These are phyloP conservation scores for Drosophila antonietae DNA, from an alignment of 2,888 invertebrate genomes.

Conservation along the genomic window DNA sequence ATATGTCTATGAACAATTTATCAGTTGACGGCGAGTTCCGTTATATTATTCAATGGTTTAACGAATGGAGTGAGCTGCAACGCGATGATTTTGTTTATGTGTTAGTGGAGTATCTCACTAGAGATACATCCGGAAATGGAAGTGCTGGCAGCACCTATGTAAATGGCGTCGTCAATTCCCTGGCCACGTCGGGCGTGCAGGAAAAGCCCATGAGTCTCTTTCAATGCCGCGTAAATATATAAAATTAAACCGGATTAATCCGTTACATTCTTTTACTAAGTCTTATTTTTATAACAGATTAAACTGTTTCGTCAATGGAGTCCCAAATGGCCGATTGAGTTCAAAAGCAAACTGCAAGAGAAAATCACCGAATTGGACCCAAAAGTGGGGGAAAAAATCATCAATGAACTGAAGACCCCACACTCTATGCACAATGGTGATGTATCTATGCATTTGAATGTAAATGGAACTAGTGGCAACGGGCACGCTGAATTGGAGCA, in stretches of 20 bases:
- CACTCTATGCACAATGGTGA: conserved; percentile 67
- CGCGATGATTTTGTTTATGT: conserved; percentile 93
- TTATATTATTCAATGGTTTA: conserved; percentile 94
- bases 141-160: conserved; percentile 86
- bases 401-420: conserved; percentile 84
- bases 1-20: conserved; percentile 86
- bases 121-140: conserved; percentile 80
- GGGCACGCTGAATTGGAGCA: conserved; percentile 56
- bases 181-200: conserved; percentile 88
- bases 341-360: conserved; percentile 89
- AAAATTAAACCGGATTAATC: background rate
- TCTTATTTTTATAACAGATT: conserved; percentile 85
- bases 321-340: conserved; percentile 90
- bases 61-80: conserved; percentile 95
- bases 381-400: conserved; percentile 89
- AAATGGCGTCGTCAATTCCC: conserved; percentile 89
- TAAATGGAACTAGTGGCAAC: conserved; percentile 66
- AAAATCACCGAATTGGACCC: conserved; percentile 90
- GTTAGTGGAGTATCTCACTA: conserved; percentile 87
- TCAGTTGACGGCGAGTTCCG: conserved; percentile 91
- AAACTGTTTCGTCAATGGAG: conserved; percentile 95
- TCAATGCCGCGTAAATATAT: conserved; percentile 89
- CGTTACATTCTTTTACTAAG: conserved; percentile 4
- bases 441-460: conserved; percentile 63
- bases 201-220: conserved; percentile 93